Base-by-base conservation (phyloP, 2,888 invertebrate species). In the Cephonodes hylas region DNA sequence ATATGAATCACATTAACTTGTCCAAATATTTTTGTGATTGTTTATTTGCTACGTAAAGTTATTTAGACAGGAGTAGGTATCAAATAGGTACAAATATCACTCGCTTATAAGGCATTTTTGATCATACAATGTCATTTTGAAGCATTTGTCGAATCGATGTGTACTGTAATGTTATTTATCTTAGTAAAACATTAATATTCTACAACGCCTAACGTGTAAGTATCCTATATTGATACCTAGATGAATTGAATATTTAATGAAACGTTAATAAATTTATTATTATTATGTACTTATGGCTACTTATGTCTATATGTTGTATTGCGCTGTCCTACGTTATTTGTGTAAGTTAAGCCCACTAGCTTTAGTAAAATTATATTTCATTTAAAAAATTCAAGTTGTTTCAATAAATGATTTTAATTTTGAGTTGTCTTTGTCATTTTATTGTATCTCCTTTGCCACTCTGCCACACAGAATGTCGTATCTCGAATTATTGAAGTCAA, bases 391-490 rank as follows among this genome's bases (percentile, higher is more conserved):
- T 86, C 82, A 88, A 89, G 83, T 89, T 92, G 91, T 93, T 91
- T 92, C 81, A 92, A 89, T 91, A 91, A 90, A 92, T 89, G 81
- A 89, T 84, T 89, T 88, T 90, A 89, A 90, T 91, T 91, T 90
- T 89, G 75, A 74, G 64, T 64, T 64, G 64, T 63, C 68, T 70
- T 66, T 70, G 74, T 80, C 64, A 64, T 74, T 72, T 67, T 68
- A 63, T 62, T 64, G 27, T 48, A 27, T 53, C 18, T 27, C 6
- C 4, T 10, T 10, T 7, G 3, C 23, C 20, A 10, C 8, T 8
- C 8, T 20, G 20, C 18, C n/a, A n/a, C n/a, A n/a, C n/a, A n/a
- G n/a, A n/a, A n/a, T n/a, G n/a, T n/a, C n/a, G n/a, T n/a, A n/a
- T n/a, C n/a, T n/a, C n/a, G n/a, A n/a, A n/a, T n/a, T n/a, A n/a